A percentile compares a stretch with the other conserved stretches of the same genome.
These are phyloP conservation scores for Drosophila pachea DNA, from an alignment of 1,140 invertebrate species.

Conservation along the genomic window DNA sequence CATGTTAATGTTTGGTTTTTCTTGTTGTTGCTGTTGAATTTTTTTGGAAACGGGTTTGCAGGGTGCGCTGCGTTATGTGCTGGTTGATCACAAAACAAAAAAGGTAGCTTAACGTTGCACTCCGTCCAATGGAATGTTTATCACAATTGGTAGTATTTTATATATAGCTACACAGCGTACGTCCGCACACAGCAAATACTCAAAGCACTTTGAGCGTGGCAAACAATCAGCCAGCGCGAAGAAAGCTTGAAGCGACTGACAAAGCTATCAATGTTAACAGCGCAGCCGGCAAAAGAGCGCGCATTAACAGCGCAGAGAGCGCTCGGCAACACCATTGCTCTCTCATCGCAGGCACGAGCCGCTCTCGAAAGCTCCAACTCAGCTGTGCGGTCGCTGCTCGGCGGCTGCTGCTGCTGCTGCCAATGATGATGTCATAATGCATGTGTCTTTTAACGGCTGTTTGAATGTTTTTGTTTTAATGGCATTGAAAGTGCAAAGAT, in stretches of 20 bases:
- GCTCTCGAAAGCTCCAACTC: constrained; percentile 27
- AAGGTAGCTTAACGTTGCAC: constrained; percentile 55
- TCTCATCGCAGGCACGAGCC: background rate
- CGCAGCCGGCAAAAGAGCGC: background rate
- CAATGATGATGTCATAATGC: constrained; percentile 43
- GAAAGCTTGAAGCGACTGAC: constrained; percentile 35
- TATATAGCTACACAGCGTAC: constrained; percentile 25
- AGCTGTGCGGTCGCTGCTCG: constrained; percentile 4
- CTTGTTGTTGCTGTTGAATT: constrained; percentile 32
- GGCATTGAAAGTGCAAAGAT: constrained; percentile 36
- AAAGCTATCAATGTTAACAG: constrained; percentile 2
- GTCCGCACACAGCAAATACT: constrained; percentile 54
- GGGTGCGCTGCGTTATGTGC: constrained; percentile 41
- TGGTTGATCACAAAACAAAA: constrained; percentile 37
- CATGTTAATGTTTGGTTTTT: constrained; percentile 80
- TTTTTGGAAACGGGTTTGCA: constrained; percentile 71
- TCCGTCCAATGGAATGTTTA: constrained; percentile 55
- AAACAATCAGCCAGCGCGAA: constrained; percentile 8
- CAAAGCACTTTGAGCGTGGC: constrained; percentile 42
- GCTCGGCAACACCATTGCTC: background rate
- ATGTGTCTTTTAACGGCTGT: constrained; percentile 36
- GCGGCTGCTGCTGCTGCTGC: constrained; percentile 1
- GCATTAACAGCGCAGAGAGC: constrained; percentile 12
- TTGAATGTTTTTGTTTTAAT: constrained; percentile 18
- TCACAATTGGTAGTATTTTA: constrained; percentile 41